Percentiles rank a stretch among this genome's conserved stretches.
Evolutionary conservation across 2,797 vertebrate species (phyloP).

Genomic region (Sebastiscus albofasciatus): DNA sequence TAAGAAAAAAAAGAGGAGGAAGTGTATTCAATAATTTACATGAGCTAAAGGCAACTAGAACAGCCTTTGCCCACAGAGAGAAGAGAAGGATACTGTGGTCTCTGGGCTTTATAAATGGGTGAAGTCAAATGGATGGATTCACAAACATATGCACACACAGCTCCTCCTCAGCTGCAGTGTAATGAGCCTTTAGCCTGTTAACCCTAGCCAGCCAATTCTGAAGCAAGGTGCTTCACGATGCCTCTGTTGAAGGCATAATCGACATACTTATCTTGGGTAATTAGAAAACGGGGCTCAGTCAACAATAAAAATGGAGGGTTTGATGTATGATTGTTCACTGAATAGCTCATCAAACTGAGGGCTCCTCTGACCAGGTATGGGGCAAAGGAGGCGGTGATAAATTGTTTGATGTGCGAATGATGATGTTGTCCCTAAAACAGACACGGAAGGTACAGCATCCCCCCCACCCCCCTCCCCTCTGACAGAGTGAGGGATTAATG

Average conservation of each 20-base stretch:
- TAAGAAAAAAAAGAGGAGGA: slow-evolving; percentile 44
- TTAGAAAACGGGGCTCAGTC: slow-evolving; percentile 93
- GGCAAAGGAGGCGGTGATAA: slow-evolving; percentile 86
- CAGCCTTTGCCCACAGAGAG: slow-evolving; percentile 20
- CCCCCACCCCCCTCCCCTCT: slow-evolving; percentile 11
- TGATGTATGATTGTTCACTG: slow-evolving; percentile 87
- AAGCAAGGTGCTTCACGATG: slow-evolving; percentile 74
- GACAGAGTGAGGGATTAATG: slow-evolving; percentile 99
- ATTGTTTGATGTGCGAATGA: slow-evolving; percentile 95
- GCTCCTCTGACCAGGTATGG: slow-evolving; percentile 44
- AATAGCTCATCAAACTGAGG: slow-evolving; percentile 36
- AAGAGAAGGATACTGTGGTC: not conserved
- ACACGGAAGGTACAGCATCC: slow-evolving; percentile 92
- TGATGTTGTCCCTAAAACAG: slow-evolving; percentile 97
- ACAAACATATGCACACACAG: slow-evolving; percentile 10
- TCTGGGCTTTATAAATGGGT: slow-evolving; percentile 7
- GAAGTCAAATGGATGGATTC: slow-evolving; percentile 15
- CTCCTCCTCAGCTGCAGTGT: slow-evolving; percentile 25
- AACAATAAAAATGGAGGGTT: slow-evolving; percentile 91
- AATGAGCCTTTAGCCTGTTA: slow-evolving; percentile 39
- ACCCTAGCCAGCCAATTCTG: slow-evolving; percentile 36
- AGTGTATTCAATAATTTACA: slow-evolving; percentile 70
- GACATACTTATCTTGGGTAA: slow-evolving; percentile 90
- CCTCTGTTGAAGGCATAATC: slow-evolving; percentile 90
- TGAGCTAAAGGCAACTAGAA: slow-evolving; percentile 49